Percentiles rank a stretch among this genome's conserved stretches.
These are phyloP conservation scores for Ferdinandea cuprea DNA, from an alignment of 2,888 invertebrate species.

Conservation along the genomic window DNA sequence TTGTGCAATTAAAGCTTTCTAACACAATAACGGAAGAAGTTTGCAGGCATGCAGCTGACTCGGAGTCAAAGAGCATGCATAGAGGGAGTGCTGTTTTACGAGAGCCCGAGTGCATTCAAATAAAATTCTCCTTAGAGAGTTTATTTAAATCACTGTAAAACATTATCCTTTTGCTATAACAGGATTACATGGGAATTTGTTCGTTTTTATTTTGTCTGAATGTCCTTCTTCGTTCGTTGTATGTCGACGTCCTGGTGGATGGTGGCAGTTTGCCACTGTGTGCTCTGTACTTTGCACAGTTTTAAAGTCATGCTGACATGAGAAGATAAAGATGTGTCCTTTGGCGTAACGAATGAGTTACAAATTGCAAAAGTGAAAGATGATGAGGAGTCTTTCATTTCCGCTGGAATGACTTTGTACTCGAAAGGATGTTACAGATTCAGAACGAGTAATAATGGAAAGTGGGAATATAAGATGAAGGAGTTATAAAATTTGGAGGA, in stretches of 20 bases:
- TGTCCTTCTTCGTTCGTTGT: constrained; percentile 37
- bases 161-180: constrained; percentile 70
- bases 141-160: constrained; percentile 72
- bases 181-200: constrained; percentile 62
- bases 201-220: constrained; percentile 22
- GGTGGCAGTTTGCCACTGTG: constrained; percentile 3
- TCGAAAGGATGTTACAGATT: constrained; percentile 12
- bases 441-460: no score
- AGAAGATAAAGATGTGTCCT: constrained; percentile 54
- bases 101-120: constrained; percentile 64
- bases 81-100: constrained; percentile 34
- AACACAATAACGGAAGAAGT: constrained; percentile 55
- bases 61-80: constrained; percentile 61
- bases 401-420: constrained; percentile 54
- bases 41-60: not conserved
- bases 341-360: constrained; percentile 72
- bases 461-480: no score
- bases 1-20: constrained; percentile 69
- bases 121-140: constrained; percentile 65
- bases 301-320: constrained; percentile 52
- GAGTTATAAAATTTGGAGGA: no score
- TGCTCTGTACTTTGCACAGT: constrained; percentile 14
- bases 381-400: constrained; percentile 56
- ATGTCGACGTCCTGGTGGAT: constrained; percentile 2
- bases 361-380: constrained; percentile 73